phyloP scores from a whole-genome alignment of 2,888 invertebrate genomes.

The Andrena trimmerana region DNA sequence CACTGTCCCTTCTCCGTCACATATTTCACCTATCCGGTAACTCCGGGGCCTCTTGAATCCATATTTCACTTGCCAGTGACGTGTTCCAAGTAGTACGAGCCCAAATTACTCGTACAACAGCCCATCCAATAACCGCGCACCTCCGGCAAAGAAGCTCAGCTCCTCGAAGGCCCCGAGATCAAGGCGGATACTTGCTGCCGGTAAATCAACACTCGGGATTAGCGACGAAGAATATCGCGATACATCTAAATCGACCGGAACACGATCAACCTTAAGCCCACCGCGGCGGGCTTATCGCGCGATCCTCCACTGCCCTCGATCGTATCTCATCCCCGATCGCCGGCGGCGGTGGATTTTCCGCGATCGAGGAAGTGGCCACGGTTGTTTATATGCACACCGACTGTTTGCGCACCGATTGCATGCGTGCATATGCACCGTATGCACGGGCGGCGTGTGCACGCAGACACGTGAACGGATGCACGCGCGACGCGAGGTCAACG shows the following conservation, averaged over 20 bases:
- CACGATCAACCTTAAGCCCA: background rate
- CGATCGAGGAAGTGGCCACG: constrained; percentile 60
- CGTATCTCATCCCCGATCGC: background rate
- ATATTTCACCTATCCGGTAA: background rate
- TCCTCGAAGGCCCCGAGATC: too few species aligned
- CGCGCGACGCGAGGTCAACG: constrained; percentile 72
- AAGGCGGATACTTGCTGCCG: too few species aligned
- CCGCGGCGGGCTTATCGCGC: background rate
- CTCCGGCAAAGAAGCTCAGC: too few species aligned
- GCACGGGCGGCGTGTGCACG: background rate
- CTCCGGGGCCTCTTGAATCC: background rate
- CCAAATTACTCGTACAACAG: too few species aligned
- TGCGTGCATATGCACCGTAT: constrained; percentile 6
- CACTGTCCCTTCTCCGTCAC: background rate
- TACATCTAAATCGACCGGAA: too few species aligned
- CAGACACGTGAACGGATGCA: constrained; percentile 52
- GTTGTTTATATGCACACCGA: constrained; percentile 42
- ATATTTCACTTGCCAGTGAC: too few species aligned
- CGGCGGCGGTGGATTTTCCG: constrained; percentile 28
- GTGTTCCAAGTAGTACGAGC: too few species aligned
- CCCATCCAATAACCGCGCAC: too few species aligned
- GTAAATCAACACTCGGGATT: too few species aligned
- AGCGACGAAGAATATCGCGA: too few species aligned
- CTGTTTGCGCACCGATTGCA: constrained; percentile 8
- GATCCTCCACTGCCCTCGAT: background rate